Conservation (phyloP, 1,140 invertebrate species). For the Gryllus bimaculatus region DNA sequence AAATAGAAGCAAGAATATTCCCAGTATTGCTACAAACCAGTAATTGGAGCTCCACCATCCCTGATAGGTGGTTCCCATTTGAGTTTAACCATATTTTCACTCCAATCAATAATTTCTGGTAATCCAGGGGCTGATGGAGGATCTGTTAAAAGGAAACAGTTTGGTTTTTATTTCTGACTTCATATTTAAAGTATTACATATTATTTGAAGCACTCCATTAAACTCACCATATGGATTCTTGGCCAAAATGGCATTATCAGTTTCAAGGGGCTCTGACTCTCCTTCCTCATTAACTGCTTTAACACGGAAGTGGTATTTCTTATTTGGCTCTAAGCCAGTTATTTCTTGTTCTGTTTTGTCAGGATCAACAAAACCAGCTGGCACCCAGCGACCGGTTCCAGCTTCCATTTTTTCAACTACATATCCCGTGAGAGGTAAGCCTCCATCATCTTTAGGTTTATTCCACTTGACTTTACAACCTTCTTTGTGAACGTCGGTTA, state of each 20-base stretch:
- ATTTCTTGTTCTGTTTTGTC: slow-evolving; percentile 78
- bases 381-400: slow-evolving; percentile 76
- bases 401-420: slow-evolving; percentile 89
- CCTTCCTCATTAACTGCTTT: slow-evolving; percentile 93
- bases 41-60: slow-evolving; percentile 94
- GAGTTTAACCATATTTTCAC: slow-evolving; percentile 83
- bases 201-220: slow-evolving; percentile 2
- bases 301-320: slow-evolving; percentile 91
- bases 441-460: slow-evolving; percentile 90
- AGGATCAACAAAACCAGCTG: slow-evolving; percentile 74
- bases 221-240: slow-evolving; percentile 88
- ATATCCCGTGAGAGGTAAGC: slow-evolving; percentile 80
- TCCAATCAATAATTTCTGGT: slow-evolving; percentile 88
- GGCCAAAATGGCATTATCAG: slow-evolving; percentile 73
- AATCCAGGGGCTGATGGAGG: slow-evolving; percentile 78
- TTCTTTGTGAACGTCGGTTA: slow-evolving; percentile 87
- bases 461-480: slow-evolving; percentile 93
- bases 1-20: not conserved
- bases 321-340: slow-evolving; percentile 80
- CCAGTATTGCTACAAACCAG: slow-evolving; percentile 31
- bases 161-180: slow-evolving; percentile 8
- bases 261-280: slow-evolving; percentile 85
- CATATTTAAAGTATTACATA: not conserved
- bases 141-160: slow-evolving; percentile 39
- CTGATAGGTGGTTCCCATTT: slow-evolving; percentile 92